Conservation (phyloP, 1,140 invertebrate genomes). For the Archegozetes longisetosus region DNA sequence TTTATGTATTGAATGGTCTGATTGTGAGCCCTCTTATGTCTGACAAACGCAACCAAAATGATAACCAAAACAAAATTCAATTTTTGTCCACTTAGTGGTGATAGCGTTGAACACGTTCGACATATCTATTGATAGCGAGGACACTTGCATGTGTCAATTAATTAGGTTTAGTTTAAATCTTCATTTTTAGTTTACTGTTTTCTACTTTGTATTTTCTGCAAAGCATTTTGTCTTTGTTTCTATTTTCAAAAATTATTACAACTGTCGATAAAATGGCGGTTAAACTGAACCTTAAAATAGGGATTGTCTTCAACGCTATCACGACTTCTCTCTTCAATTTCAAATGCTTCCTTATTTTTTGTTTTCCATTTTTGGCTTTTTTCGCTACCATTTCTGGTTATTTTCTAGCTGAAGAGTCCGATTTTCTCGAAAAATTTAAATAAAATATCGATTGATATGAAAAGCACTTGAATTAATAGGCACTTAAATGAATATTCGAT, state of each 20-base stretch:
- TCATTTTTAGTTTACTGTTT: not conserved
- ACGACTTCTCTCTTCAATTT: no score
- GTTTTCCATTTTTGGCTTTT: no score
- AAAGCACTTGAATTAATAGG: not conserved
- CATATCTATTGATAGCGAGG: not conserved
- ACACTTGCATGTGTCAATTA: no score
- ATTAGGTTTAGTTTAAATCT: no score
- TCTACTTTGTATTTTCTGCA: not conserved
- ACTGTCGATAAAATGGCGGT: not conserved
- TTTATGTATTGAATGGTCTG: not conserved
- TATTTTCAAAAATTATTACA: no score
- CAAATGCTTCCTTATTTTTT: no score
- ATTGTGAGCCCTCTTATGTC: not conserved
- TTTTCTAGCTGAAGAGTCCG: no score
- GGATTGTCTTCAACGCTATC: no score
- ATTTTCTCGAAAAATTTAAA: no score
- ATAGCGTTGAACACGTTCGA: not conserved
- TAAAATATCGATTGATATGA: not conserved
- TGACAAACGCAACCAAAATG: not conserved
- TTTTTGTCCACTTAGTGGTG: not conserved
- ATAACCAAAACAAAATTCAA: not conserved
- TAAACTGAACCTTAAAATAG: no score
- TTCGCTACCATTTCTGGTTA: no score
- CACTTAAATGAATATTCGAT: no score
- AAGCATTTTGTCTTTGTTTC: not conserved